Percentiles rank a stretch among this genome's conserved stretches.
Conservation (phyloP, 2,888 invertebrate species). For the Limnephilus auricula region DNA sequence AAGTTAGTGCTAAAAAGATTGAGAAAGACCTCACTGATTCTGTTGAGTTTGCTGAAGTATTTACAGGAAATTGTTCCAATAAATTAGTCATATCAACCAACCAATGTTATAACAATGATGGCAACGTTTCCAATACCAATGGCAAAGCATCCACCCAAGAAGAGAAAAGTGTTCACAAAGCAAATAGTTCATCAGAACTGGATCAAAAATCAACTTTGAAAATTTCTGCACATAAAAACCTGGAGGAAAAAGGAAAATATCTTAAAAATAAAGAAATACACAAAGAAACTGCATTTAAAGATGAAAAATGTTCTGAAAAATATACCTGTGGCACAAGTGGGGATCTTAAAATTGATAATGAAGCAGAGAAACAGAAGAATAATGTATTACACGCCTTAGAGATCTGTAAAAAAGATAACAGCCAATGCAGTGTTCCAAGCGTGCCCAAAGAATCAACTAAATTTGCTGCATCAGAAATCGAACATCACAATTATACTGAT, state of each 20-base stretch:
- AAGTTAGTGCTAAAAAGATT: conserved; percentile 74
- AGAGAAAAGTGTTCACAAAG: not conserved
- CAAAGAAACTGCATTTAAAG: not conserved
- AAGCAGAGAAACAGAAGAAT: not conserved
- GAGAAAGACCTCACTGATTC: conserved; percentile 73
- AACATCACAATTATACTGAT: not conserved
- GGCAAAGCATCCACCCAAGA: not conserved
- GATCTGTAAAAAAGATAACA: not conserved
- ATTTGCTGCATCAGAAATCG: not conserved
- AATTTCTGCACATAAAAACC: not conserved
- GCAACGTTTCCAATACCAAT: not conserved
- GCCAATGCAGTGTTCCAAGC: not conserved
- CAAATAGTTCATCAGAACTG: not conserved
- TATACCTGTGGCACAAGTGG: not conserved
- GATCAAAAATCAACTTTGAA: not conserved
- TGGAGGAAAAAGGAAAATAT: not conserved
- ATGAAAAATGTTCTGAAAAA: not conserved
- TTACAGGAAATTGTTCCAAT: conserved; percentile 67
- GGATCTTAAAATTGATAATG: not conserved
- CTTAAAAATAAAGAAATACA: not conserved
- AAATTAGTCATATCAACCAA: not conserved
- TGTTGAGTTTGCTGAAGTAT: conserved; percentile 66
- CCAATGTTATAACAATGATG: not conserved
- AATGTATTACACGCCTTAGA: not conserved
- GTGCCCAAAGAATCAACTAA: not conserved